Evolutionary conservation across 2,888 invertebrate genomes (phyloP).

Genomic region (Apamea anceps): DNA sequence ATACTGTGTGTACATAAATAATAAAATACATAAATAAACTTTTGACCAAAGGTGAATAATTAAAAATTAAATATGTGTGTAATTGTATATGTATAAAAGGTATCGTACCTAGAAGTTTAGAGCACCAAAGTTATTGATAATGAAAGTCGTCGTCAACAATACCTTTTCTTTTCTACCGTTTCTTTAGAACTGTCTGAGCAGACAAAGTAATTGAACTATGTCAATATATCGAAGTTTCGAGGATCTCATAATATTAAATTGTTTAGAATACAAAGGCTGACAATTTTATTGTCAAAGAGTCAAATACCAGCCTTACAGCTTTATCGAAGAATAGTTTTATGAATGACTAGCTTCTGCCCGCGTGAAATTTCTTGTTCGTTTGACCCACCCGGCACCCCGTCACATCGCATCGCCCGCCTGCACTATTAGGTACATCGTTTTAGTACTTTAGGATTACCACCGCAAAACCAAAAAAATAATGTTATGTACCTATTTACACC

Average conservation of each 20-base stretch:
- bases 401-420: not conserved
- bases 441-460: not conserved
- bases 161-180: no score
- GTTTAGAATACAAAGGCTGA: not conserved
- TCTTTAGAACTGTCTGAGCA: slow-evolving; percentile 6
- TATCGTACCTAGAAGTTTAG: not conserved
- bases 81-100: not conserved
- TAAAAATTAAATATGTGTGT: not conserved
- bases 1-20: no score
- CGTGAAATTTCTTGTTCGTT: not conserved
- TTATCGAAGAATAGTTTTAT: not conserved
- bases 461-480: no score
- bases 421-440: not conserved
- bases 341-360: not conserved
- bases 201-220: slow-evolving; percentile 4
- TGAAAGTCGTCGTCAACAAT: not conserved
- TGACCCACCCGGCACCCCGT: not conserved
- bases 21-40: not conserved
- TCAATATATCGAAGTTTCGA: not conserved
- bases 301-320: not conserved
- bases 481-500: not conserved
- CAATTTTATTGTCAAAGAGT: not conserved
- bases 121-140: slow-evolving; percentile 2
- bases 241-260: slow-evolving; percentile 2
- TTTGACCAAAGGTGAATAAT: not conserved